Evolutionary conservation across 2,888 invertebrate species (phyloP).

Genomic region (Atethmia centrago): DNA sequence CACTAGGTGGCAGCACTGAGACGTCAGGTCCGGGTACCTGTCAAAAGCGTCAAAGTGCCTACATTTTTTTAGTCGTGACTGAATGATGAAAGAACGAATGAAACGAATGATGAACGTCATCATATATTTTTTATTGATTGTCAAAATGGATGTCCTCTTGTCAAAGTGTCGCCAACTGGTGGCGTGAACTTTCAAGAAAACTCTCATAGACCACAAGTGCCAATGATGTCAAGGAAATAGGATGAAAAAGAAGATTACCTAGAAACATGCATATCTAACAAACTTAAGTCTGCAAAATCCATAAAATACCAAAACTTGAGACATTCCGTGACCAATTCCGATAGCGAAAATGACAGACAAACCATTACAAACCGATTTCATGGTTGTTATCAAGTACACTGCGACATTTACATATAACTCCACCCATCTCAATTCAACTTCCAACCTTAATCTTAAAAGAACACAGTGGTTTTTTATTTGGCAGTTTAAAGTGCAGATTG

Average conservation of each 20-base stretch:
- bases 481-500: constrained; percentile 50
- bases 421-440: neutral
- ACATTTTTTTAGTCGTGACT: too few relatives aligned
- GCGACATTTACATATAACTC: constrained; percentile 58
- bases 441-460: neutral
- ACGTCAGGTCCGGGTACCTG: too few relatives aligned
- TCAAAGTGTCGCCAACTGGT: too few relatives aligned
- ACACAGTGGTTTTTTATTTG: constrained; percentile 23
- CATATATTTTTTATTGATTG: too few relatives aligned
- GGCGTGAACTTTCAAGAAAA: too few relatives aligned
- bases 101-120: too few relatives aligned
- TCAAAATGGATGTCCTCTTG: too few relatives aligned
- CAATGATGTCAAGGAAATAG: constrained; percentile 18
- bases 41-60: too few relatives aligned
- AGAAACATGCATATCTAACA: constrained; percentile 5
- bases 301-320: constrained; percentile 53
- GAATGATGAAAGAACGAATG: too few relatives aligned
- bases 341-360: constrained; percentile 42
- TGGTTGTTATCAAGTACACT: constrained; percentile 59
- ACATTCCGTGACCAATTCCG: constrained; percentile 49
- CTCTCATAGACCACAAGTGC: neutral
- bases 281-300: constrained; percentile 23
- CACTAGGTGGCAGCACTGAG: too few relatives aligned
- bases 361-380: constrained; percentile 59
- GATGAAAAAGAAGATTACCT: constrained; percentile 13